Percentiles rank a stretch among this genome's conserved stretches.
Evolutionary conservation across 2,797 vertebrate species (phyloP).

Genomic region (Gadopsis bispinosus): DNA sequence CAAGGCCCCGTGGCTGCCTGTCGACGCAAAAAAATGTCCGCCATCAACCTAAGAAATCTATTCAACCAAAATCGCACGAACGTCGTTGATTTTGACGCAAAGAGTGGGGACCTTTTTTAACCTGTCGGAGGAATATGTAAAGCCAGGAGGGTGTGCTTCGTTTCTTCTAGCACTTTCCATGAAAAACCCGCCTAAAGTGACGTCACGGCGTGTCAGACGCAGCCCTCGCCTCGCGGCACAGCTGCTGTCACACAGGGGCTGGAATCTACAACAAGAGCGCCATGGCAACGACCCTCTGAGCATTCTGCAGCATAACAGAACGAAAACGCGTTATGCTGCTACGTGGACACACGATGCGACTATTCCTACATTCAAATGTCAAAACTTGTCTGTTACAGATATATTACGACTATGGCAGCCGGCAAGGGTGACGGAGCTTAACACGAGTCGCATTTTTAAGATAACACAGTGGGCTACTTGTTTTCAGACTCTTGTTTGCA

Average conservation of each 20-base stretch:
- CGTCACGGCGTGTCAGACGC: conserved; percentile 80
- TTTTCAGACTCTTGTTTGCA: too few species aligned
- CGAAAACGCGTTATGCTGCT: too few species aligned
- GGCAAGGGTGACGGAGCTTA: background rate
- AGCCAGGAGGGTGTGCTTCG: conserved; percentile 69
- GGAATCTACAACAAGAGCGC: conserved; percentile 45
- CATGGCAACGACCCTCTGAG: conserved; percentile 42
- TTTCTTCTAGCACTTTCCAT: conserved; percentile 88
- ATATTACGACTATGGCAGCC: background rate
- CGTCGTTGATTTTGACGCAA: background rate
- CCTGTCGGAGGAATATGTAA: conserved; percentile 73
- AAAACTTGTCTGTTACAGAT: background rate
- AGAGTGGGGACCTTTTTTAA: conserved; percentile 65
- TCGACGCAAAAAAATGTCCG: too few species aligned
- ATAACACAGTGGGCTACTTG: background rate
- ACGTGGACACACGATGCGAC: too few species aligned
- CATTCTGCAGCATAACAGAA: background rate
- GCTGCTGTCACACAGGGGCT: conserved; percentile 29
- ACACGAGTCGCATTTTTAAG: background rate
- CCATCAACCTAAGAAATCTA: background rate
- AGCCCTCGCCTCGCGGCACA: conserved; percentile 65
- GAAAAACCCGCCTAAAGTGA: conserved; percentile 83
- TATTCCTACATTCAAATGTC: background rate
- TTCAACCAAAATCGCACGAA: rapidly evolving
- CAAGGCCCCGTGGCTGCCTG: background rate